Evolutionary conservation across 2,888 invertebrate genomes (phyloP), one percentile per base, ranked within the genome.

Genomic region (Ptychoptera albimana): DNA sequence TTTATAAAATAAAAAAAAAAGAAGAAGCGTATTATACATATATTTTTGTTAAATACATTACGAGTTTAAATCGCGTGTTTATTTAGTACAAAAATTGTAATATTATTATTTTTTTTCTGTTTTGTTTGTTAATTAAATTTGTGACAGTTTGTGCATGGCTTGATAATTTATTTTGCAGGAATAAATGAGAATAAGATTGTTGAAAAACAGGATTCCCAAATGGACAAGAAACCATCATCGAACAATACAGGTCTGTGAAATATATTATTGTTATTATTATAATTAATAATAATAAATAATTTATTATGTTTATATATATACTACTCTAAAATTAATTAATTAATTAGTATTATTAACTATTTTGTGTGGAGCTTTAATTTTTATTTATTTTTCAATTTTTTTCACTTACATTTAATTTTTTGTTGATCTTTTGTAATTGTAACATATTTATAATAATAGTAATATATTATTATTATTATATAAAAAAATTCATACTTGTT

Each of bases 121-220:
- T 53, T 53, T 37, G 45, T 32, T 41, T 46, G 46, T 39, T 48
- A 29, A 46, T 45, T 49, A 44, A 39, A 44, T 39, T 45, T 42
- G 46, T 48, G 46, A 43, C 46, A 50, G 47, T 49, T 55, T 56
- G 54, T 63, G 63, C 63, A 63, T 64, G 63, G 64, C 64, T 64
- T 64, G 64, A 61, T 54, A 38, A 46, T 53, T 60, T 63, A 59
- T 63, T 60, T 63, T 63, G 58, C 63, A 64, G 64, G 63, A 53
- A 60, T 60, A 58, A 55, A 57, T 60, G 61, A 23, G 61, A 58
- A 61, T 63, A 60, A 59, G 64, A 58, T 60, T 62, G 56, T 63
- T 59, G 64, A 64, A 57, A 64, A 64, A 60, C 63, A 62, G 59
- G 64, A 64, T 58, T 61, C 60, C 57, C 60, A 60, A 58, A 61